Evolutionary conservation across 2,113 vertebrate species (phyloP), one percentile per base, ranked within the genome.

Genomic region (Phaethornis superciliosus): DNA sequence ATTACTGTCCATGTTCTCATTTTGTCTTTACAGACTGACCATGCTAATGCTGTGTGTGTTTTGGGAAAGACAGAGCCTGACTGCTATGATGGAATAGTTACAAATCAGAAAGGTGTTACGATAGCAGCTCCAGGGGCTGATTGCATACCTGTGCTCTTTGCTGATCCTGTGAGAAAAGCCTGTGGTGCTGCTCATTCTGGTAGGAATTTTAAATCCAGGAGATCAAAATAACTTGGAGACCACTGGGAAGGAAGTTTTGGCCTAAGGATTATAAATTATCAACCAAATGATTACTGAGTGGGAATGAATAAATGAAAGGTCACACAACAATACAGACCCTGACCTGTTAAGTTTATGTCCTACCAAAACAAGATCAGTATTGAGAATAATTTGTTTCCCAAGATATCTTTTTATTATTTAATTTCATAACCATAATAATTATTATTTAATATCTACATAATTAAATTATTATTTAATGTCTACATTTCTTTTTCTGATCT

Each of bases 121-220:
- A 81, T 99, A 69, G 98, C 98, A 4, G 99, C 99, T 64, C 99
- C 99, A 1, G 99, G 99, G 7, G 99, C 99, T 42, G 99, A 99
- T 93, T 99, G 99, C 96, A 99, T 99, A 92, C 98, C 99, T 0
- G 88, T 99, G 85, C 96, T 99, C 65, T 99, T 99, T 82, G 98
- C 98, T 69, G 99, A 99, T 95, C 98, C 99, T 12, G 97, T 98
- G 94, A 95, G 84, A 88, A 99, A 98, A 96, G 98, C 97, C 64
- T 98, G 99, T 2, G 99, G 98, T 54, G 99, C 97, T 55, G 99
- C 99, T 94, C 99, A 99, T 79, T 98, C 99, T 96, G 99, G 99
- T 99, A 97, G 63, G 94, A 85, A 58, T 35, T 93, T 40, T 75
- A 55, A 71, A 60, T 94, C 81, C 14, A 0, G 7, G 51, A 47